Base-by-base conservation (phyloP, 1,140 invertebrate genomes). In the Cotesia glomerata region DNA sequence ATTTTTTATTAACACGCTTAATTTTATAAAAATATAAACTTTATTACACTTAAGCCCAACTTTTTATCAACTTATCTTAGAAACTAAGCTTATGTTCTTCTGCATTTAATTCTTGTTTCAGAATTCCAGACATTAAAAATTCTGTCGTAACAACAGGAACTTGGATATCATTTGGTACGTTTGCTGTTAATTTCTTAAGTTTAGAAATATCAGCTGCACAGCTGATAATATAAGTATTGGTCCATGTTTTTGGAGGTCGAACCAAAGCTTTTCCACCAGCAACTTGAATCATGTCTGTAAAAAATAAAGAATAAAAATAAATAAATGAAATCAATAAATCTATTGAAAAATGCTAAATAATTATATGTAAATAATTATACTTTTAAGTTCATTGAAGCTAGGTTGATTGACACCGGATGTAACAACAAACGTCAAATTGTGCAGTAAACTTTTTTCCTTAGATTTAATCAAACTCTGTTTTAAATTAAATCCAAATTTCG, bases 381-480 rank as follows among this genome's bases (percentile, higher is more conserved):
- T 82, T 84, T 88, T 88, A 35, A 89, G 77, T 73, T 89, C 88
- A 8, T 75, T n/a, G 62, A 84, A n/a, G n/a, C 84, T 84, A 5
- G 84, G 81, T 54, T 77, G 82, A 18, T 75, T 68, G 0, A 89
- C 80, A n/a, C 81, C 82, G n/a, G 87, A 80, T 4, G 88, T 88
- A 8, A 88, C 67, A 2, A 87, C 61, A 36, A 89, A 71, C 4
- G 74, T 82, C 45, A 81, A 85, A 3, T 83, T 86, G 5, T 79
- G 73, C 0, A 89, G 71, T 2, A 89, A 71, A 72, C 77, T 84
- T 4, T 78, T 74, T 0, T 76, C 64, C 5, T 64, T 81, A 0
- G 87, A 87, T 70, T 74, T 78, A 16, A 78, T 68, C 8, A 89
- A 77, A 61, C 87, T 88, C 1, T 82, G 62, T 3, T 68, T 68